A percentile compares a stretch with the other conserved stretches of the same genome.
Evolutionary conservation across 1,140 invertebrate genomes (phyloP).

Genomic region (Zaprionus davidi): DNA sequence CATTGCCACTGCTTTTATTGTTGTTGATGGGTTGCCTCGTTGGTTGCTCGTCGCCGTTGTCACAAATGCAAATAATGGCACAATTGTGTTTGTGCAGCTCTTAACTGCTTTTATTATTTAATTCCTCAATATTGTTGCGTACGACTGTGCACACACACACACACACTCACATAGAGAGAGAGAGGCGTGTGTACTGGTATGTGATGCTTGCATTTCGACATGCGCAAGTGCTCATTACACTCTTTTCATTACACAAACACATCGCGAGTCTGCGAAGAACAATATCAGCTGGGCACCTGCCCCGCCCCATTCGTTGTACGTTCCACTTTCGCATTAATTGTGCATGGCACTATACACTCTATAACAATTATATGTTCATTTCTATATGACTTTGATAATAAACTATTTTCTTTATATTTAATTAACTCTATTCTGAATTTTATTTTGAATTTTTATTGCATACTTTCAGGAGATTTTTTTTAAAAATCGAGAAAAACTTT

Average conservation of each 20-base stretch:
- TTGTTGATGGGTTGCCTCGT: slow-evolving; percentile 60
- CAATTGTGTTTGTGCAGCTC: slow-evolving; percentile 68
- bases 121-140: slow-evolving; percentile 65
- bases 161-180: neutral
- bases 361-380: neutral
- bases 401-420: no score
- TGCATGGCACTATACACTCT: neutral
- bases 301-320: neutral
- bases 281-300: neutral
- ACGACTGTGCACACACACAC: slow-evolving; percentile 9
- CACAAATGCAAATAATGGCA: slow-evolving; percentile 83
- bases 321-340: neutral
- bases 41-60: slow-evolving; percentile 54
- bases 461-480: neutral
- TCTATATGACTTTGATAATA: no score
- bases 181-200: neutral
- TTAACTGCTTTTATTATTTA: slow-evolving; percentile 78
- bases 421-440: neutral
- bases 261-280: neutral
- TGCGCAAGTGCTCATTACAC: slow-evolving; percentile 10
- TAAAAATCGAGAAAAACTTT: neutral
- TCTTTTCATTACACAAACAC: neutral
- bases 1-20: slow-evolving; percentile 72
- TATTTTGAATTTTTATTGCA: neutral
- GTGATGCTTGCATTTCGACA: slow-evolving; percentile 3